A percentile compares a stretch with the other conserved stretches of the same genome.
These are phyloP conservation scores for Bambusicola thoracicus DNA, from an alignment of 2,113 vertebrate genomes.

Conservation along the genomic window DNA sequence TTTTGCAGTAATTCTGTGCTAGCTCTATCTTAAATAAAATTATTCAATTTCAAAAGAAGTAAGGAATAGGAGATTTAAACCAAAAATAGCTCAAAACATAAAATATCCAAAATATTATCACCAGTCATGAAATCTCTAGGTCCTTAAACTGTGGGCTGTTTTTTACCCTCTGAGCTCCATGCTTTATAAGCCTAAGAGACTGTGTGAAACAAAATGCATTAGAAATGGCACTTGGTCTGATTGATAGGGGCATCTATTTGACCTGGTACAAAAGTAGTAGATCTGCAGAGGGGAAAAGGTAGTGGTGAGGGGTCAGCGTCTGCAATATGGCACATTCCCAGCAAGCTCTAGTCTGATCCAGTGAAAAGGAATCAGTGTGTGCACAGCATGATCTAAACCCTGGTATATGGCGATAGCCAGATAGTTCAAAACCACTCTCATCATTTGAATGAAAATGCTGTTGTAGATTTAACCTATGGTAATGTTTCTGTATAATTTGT, in stretches of 20 bases:
- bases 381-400: background rate
- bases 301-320: background rate
- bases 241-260: background rate
- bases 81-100: constrained; percentile 23
- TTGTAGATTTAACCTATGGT: background rate
- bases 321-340: background rate
- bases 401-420: background rate
- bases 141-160: background rate
- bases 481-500: background rate
- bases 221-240: background rate
- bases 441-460: background rate
- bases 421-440: background rate
- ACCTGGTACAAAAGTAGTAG: background rate
- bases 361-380: background rate
- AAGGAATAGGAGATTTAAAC: background rate
- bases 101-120: background rate
- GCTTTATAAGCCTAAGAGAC: background rate
- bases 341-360: background rate
- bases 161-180: background rate
- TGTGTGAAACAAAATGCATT: background rate
- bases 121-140: background rate
- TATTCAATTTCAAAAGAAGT: background rate
- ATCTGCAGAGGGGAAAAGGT: background rate
- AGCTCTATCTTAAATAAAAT: constrained; percentile 17
- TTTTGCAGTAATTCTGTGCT: constrained; percentile 8